Base-by-base conservation (phyloP, 2,113 vertebrate species). In the Melanerpes aurifrons region DNA sequence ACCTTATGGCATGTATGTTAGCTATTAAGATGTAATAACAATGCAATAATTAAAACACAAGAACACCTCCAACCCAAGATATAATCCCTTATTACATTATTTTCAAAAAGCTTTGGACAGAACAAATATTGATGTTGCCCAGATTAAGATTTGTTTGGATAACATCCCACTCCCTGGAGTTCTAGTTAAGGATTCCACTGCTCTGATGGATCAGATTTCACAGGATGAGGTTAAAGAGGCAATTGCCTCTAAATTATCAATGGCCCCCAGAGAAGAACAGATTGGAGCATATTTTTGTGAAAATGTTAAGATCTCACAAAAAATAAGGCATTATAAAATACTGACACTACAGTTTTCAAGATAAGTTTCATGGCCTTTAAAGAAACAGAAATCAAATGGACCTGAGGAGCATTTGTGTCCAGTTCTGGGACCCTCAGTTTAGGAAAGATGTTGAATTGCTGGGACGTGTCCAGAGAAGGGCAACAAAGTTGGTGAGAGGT, bases 221-320 rank as follows among this genome's bases (percentile, higher is more conserved):
- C 77, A 93, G 76, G 87, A 84, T 77, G 90, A 87, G 75, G 43
- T 80, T 95, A 92, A 64, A 76, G 77, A 94, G 74, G 37, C 57
- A 92, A 84, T 86, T 83, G 74, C 66, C 29, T 87, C 73, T 94
- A 86, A 91, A 92, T 69, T 78, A 86, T 80, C 53, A 31, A 2
- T 79, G 28, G 4, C 82, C 37, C 18, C 53, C 20, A 12, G 89
- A 92, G 88, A 86, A 22, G 9, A 86, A 87, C 75, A 8, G 8
- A 28, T 92, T 69, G 58, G 58, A 8, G 48, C 9, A 84, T 83
- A 77, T 75, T 84, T 74, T 71, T 82, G 31, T 66, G 10, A 84
- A 87, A 70, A 87, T 57, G 4, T 73, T 78, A 80, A 72, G 45
- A 67, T 67, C 17, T 85, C 43, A 87, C 31, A 5, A 75, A 79